These are phyloP conservation scores for Cheilosia vernalis DNA, from an alignment of 2,888 invertebrate species.

Conservation along the genomic window DNA sequence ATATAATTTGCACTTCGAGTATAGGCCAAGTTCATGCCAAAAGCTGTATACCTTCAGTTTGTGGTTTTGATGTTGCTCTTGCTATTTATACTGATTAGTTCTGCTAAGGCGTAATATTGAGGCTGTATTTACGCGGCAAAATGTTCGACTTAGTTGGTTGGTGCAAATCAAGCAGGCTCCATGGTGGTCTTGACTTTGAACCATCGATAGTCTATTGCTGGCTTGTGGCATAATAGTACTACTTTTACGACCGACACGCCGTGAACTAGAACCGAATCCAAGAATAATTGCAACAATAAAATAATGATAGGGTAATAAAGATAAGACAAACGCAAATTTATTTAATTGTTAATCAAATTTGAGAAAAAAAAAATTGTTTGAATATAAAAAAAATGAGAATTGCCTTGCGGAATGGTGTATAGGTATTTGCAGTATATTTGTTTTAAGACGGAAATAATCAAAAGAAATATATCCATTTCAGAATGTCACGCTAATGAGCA, in stretches of 20 bases:
- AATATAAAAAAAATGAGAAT: neutral
- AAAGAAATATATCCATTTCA: no score
- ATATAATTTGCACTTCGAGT: constrained; percentile 15
- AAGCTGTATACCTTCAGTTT: neutral
- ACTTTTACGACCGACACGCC: neutral
- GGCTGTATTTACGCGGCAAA: neutral
- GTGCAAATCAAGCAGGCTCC: neutral
- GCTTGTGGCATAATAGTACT: neutral
- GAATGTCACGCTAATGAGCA: no score
- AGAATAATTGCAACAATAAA: neutral
- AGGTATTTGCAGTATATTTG: neutral
- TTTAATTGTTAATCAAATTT: neutral
- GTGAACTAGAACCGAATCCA: neutral
- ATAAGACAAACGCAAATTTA: neutral
- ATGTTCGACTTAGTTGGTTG: neutral
- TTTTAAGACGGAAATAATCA: neutral
- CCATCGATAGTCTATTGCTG: neutral
- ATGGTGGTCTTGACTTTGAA: neutral
- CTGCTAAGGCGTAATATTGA: neutral
- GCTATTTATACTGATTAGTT: neutral
- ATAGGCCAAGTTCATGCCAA: constrained; percentile 42
- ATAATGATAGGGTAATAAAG: neutral
- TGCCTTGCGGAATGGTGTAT: no score
- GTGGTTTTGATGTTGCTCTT: neutral
- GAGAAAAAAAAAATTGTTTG: neutral